Evolutionary conservation across 2,888 invertebrate genomes (phyloP), one percentile per base, ranked within the genome.

Genomic region (Mongoloraphidia duomilia): DNA sequence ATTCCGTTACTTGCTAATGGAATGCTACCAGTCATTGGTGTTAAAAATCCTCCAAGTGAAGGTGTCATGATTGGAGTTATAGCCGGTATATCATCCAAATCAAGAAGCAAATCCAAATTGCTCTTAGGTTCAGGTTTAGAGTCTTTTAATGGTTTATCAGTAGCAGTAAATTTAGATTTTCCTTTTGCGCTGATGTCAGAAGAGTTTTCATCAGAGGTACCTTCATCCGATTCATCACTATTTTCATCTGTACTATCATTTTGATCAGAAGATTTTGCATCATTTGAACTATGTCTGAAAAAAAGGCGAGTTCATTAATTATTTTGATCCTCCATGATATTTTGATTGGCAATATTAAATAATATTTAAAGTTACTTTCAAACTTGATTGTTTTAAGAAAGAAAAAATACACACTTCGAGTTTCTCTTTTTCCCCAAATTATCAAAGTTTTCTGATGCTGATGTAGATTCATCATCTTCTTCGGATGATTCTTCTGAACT

Each of bases 101-200:
- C 88, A 38, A 94, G 65, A 9, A 94, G 70, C 12, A 93, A 69
- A 66, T 93, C 92, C 54, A 90, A 67, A 67, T 89, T 89, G 6
- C 82, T 75, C 59, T 74, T 76, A 9, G 63, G 60, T 51, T 53
- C 51, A 54, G 41, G 40, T 71, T 62, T 79, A 73, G 62, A 71
- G 68, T 56, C 58, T 36, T 35, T 61, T 67, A 55, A 57, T 56
- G 49, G 58, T 66, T 58, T 59, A 26, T 49, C 48, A 38, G 37
- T 42, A 1, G 38, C 41, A 37, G 55, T 49, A 33, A 56, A 54
- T 35, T 55, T 55, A 10, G 56, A 55, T 47, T 58, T 58, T 48
- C 56, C 56, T 43, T 56, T 57, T 41, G 54, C 53, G 6, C 54
- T 54, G 2, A 54, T 55, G 35, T 53, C 52, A 39, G 47, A 48